These are phyloP conservation scores for Pogonus chalceus DNA, from an alignment of 1,140 invertebrate genomes.

Conservation along the genomic window DNA sequence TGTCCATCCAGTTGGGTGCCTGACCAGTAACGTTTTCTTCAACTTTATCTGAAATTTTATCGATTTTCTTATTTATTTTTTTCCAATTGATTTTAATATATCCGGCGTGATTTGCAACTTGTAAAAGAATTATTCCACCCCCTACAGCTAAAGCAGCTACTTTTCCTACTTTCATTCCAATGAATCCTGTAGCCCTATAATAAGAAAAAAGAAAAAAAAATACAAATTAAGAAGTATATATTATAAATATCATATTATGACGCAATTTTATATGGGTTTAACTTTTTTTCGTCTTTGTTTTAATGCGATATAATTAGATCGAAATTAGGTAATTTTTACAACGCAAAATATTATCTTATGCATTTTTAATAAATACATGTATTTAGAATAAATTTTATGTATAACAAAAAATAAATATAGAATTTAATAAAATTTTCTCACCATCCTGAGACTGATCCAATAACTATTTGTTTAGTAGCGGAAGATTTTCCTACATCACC, in stretches of 20 bases:
- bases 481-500: conserved; percentile 72
- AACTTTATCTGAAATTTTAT: conserved; percentile 71
- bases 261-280: too few relatives aligned
- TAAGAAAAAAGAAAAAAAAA: too few relatives aligned
- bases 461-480: conserved; percentile 73
- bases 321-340: conserved; percentile 11
- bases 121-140: conserved; percentile 77
- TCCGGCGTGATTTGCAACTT: conserved; percentile 85
- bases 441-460: conserved; percentile 84
- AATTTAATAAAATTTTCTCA: conserved; percentile 33
- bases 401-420: conserved; percentile 8
- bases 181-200: conserved; percentile 74
- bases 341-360: not conserved
- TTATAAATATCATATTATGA: too few relatives aligned
- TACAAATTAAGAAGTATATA: too few relatives aligned
- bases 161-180: conserved; percentile 88
- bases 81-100: conserved; percentile 88
- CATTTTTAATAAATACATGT: not conserved
- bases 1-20: conserved; percentile 62
- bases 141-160: conserved; percentile 78
- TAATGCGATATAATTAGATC: too few relatives aligned
- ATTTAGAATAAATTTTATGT: not conserved
- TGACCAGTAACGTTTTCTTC: conserved; percentile 64
- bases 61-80: conserved; percentile 68
- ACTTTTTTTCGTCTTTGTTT: too few relatives aligned